These are phyloP conservation scores for Clarias macrocephalus DNA, from an alignment of 2,113 vertebrate genomes.

Conservation along the genomic window DNA sequence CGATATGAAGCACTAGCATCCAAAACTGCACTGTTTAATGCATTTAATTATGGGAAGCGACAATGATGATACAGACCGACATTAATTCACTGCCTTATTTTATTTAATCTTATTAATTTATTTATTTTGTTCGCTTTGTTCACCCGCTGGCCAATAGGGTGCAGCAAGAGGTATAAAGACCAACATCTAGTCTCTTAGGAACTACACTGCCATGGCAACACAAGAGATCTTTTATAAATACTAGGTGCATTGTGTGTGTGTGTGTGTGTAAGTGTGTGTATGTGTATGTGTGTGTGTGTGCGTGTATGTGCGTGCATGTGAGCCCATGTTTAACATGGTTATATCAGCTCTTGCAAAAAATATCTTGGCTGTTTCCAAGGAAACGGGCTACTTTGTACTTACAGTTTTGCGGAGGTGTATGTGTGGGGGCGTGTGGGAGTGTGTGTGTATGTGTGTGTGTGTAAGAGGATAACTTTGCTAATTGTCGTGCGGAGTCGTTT, in stretches of 20 bases:
- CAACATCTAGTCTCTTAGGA: conserved; percentile 21
- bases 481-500: not conserved
- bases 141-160: not conserved
- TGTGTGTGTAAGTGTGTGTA: conserved; percentile 37
- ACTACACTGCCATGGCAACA: conserved; percentile 66
- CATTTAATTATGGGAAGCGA: not conserved
- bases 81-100: not conserved
- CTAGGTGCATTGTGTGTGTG: conserved; percentile 39
- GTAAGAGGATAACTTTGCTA: not conserved
- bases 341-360: conserved; percentile 63
- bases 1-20: not conserved
- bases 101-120: not conserved
- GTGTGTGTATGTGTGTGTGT: not conserved
- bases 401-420: conserved; percentile 57
- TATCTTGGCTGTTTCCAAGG: conserved; percentile 68
- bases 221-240: conserved; percentile 45
- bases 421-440: conserved; percentile 44
- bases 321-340: conserved; percentile 39
- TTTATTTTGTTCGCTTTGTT: not conserved
- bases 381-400: conserved; percentile 54
- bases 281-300: conserved; percentile 31
- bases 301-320: conserved; percentile 11
- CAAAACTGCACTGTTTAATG: not conserved
- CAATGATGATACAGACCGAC: not conserved
- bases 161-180: not conserved